Evolutionary conservation across 2,888 invertebrate genomes (phyloP).

Genomic region (Anthoptus insignis): DNA sequence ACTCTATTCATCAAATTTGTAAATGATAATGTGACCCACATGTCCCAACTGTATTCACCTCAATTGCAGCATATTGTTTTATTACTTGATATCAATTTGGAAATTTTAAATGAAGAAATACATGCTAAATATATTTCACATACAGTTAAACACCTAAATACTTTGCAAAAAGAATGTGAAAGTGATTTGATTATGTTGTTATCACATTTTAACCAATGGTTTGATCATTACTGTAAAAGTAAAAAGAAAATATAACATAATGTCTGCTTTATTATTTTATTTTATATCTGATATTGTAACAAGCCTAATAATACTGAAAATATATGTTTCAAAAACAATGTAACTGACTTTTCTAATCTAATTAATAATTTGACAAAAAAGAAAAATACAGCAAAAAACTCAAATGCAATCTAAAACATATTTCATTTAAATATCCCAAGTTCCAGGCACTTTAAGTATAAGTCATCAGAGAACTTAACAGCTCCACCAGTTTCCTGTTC

Average conservation of each 20-base stretch:
- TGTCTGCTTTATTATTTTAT: too few relatives aligned
- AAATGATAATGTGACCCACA: constrained; percentile 54
- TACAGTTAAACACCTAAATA: constrained; percentile 57
- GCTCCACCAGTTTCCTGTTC: constrained; percentile 1
- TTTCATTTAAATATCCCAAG: not conserved
- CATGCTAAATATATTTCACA: constrained; percentile 55
- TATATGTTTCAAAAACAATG: too few relatives aligned
- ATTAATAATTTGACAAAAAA: not conserved
- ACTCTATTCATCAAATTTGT: constrained; percentile 55
- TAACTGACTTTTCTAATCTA: too few relatives aligned
- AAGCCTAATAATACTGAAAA: too few relatives aligned
- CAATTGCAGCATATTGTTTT: constrained; percentile 60
- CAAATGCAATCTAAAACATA: not conserved
- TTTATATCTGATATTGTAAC: too few relatives aligned
- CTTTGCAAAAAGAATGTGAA: constrained; percentile 57
- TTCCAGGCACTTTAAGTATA: not conserved
- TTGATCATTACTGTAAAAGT: constrained; percentile 63
- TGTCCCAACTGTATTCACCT: constrained; percentile 63
- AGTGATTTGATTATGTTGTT: constrained; percentile 70
- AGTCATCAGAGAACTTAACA: not conserved
- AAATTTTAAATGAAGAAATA: constrained; percentile 51
- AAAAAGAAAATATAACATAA: not conserved
- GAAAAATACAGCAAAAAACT: not conserved
- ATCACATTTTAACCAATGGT: constrained; percentile 77
- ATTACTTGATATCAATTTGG: constrained; percentile 66